Conservation (phyloP, 53 echinoderm and acorn worm genomes). For the Holothuria leucospilota region DNA sequence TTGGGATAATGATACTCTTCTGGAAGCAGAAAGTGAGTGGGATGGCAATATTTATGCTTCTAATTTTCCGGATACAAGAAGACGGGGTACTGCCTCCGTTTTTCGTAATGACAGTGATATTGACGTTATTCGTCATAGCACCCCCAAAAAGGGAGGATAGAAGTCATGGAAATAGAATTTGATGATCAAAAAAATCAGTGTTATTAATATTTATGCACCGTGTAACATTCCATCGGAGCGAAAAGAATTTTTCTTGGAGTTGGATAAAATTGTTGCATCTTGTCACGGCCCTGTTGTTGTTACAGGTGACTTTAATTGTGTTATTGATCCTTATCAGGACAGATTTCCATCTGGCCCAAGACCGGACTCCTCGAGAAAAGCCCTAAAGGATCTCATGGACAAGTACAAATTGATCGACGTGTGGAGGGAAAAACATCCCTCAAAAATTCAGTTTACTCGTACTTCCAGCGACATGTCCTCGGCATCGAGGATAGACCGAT, state of each 20-base stretch:
- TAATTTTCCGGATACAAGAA: not conserved
- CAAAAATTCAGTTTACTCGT: not conserved
- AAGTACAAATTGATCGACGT: not conserved
- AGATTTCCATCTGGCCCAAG: not conserved
- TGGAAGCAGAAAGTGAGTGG: not conserved
- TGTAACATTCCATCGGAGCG: not conserved
- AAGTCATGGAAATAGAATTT: not conserved
- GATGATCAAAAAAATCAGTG: not conserved
- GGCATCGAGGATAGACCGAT: not conserved
- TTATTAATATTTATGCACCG: not conserved
- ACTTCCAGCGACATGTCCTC: not conserved
- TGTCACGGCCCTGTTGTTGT: not conserved
- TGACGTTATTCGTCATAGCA: not conserved
- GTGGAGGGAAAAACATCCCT: not conserved
- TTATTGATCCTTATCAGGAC: not conserved
- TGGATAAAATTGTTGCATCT: not conserved
- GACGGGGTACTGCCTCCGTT: not conserved
- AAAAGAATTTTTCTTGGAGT: not conserved
- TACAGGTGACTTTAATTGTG: not conserved
- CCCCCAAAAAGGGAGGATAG: not conserved
- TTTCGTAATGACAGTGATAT: not conserved
- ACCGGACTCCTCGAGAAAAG: not conserved
- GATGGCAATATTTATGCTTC: not conserved
- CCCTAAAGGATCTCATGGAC: not conserved
- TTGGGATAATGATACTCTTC: not conserved